Percentiles rank a stretch among this genome's conserved stretches.
These are phyloP conservation scores for Columba janthina DNA, from an alignment of 2,113 vertebrate species.

Conservation along the genomic window DNA sequence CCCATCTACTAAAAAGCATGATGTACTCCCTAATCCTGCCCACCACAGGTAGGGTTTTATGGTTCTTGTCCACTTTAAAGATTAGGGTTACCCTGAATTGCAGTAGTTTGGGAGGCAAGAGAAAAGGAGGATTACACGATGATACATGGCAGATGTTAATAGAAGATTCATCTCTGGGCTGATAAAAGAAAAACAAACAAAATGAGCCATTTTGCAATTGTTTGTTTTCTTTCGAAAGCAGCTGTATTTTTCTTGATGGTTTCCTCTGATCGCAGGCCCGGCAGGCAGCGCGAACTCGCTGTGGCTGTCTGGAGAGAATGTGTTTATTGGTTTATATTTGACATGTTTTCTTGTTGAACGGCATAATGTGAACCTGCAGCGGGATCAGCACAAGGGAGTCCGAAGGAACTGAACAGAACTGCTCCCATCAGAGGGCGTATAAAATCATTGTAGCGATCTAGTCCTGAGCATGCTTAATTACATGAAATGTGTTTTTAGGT, in stretches of 20 bases:
- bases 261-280: neutral
- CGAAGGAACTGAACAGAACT: neutral
- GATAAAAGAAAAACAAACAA: constrained; percentile 57
- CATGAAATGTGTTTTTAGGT: neutral
- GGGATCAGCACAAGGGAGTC: neutral
- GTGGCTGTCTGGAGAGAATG: neutral
- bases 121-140: constrained; percentile 71
- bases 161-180: constrained; percentile 52
- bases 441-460: neutral
- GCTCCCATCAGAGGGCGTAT: neutral
- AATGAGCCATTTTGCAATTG: constrained; percentile 49
- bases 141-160: constrained; percentile 70
- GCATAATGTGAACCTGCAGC: neutral
- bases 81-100: constrained; percentile 76
- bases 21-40: constrained; percentile 74
- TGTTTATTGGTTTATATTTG: neutral
- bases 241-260: neutral
- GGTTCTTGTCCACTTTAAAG: constrained; percentile 81
- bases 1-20: constrained; percentile 73
- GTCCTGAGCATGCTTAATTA: neutral
- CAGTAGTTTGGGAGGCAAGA: constrained; percentile 54
- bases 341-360: fast-evolving
- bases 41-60: constrained; percentile 78
- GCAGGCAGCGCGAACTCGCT: neutral
- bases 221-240: constrained; percentile 25